Percentiles rank a stretch among this genome's conserved stretches.
phyloP scores from a whole-genome alignment of 1,140 invertebrate genomes.

The Leptinotarsa texana region DNA sequence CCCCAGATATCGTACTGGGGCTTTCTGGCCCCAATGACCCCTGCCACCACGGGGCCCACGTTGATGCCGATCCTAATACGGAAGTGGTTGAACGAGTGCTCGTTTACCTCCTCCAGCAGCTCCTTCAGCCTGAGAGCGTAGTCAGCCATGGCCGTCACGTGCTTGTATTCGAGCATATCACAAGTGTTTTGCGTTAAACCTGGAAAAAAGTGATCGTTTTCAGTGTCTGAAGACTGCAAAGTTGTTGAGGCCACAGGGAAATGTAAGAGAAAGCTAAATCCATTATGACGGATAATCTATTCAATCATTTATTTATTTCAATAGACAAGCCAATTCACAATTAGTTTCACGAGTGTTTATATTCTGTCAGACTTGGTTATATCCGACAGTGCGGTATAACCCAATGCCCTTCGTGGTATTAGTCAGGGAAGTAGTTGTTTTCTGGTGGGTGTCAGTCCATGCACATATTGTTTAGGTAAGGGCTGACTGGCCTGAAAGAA shows the following conservation, averaged over 20 bases:
- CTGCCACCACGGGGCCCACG: conserved; percentile 92
- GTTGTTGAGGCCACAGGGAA: neutral
- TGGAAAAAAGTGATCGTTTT: conserved; percentile 47
- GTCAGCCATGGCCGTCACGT: conserved; percentile 89
- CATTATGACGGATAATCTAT: too few species aligned
- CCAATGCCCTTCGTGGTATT: too few species aligned
- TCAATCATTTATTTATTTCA: too few species aligned
- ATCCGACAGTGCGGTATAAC: too few species aligned
- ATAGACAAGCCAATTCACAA: too few species aligned
- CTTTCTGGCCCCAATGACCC: conserved; percentile 92
- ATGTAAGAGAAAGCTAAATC: neutral
- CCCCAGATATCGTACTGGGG: conserved; percentile 94
- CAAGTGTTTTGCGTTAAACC: conserved; percentile 78
- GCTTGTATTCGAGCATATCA: conserved; percentile 75
- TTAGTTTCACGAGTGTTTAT: too few species aligned
- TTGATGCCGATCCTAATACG: conserved; percentile 92
- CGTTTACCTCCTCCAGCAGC: conserved; percentile 89
- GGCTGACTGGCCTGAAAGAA: too few species aligned
- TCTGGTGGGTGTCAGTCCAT: too few species aligned
- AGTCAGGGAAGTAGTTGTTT: too few species aligned
- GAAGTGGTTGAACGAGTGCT: conserved; percentile 97
- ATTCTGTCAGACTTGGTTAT: too few species aligned
- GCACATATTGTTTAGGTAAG: too few species aligned
- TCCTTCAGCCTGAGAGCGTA: conserved; percentile 84
- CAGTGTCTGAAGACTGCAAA: neutral